Evolutionary conservation across 2,113 vertebrate genomes (phyloP).

Genomic region (Planiliza haematocheilus): DNA sequence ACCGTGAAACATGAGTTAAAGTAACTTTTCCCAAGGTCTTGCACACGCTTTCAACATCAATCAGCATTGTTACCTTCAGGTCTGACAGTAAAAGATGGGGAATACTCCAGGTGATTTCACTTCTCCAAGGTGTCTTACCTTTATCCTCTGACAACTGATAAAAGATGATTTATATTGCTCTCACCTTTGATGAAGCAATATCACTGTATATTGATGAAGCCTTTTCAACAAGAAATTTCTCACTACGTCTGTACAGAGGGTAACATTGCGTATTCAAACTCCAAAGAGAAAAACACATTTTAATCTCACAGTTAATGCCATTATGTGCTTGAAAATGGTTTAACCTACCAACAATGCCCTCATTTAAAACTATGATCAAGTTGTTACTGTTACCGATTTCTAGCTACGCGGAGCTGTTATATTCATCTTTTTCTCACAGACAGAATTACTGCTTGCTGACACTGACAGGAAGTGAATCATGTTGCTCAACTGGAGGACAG

Average conservation of each 20-base stretch:
- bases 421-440: not conserved
- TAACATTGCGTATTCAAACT: not conserved
- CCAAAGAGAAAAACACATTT: not conserved
- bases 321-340: no score
- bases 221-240: slow-evolving; percentile 8
- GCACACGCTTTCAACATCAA: slow-evolving; percentile 48
- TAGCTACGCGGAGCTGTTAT: not conserved
- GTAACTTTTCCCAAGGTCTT: slow-evolving; percentile 62
- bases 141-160: slow-evolving; percentile 63
- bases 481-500: slow-evolving; percentile 1
- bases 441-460: slow-evolving; percentile 9
- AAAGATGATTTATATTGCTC: slow-evolving; percentile 47
- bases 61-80: slow-evolving; percentile 48
- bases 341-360: not conserved
- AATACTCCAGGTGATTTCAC: slow-evolving; percentile 52
- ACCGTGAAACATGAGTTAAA: slow-evolving; percentile 38
- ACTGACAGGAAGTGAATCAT: slow-evolving; percentile 5
- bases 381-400: not conserved
- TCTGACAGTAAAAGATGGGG: slow-evolving; percentile 41
- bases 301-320: not conserved
- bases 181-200: slow-evolving; percentile 56
- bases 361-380: not conserved
- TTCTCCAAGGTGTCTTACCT: slow-evolving; percentile 36
- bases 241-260: slow-evolving; percentile 4
- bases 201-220: slow-evolving; percentile 17